phyloP scores from a whole-genome alignment of 2,888 invertebrate species.

The Cantharis nigra region DNA sequence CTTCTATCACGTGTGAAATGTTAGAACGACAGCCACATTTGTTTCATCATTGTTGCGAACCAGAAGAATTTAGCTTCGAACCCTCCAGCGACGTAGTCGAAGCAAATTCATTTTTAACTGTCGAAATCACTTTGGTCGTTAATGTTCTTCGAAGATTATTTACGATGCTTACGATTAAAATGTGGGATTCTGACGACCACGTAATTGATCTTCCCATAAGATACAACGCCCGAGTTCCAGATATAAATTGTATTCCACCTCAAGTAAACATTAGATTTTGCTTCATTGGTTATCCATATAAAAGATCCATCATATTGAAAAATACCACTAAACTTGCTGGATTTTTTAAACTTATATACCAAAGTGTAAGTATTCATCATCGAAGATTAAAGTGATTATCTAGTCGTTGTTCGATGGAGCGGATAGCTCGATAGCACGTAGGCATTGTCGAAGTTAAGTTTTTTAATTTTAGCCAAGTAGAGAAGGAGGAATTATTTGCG shows the following conservation, averaged over 20 bases:
- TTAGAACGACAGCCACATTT: constrained; percentile 56
- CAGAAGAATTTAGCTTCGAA: constrained; percentile 61
- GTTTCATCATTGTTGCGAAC: constrained; percentile 56
- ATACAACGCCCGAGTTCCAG: constrained; percentile 60
- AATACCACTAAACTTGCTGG: constrained; percentile 59
- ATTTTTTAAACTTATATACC: constrained; percentile 41
- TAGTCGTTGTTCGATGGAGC: too few species aligned
- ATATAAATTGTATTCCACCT: constrained; percentile 56
- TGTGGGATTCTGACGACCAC: constrained; percentile 63
- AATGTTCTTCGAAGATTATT: constrained; percentile 58
- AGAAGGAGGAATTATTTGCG: constrained; percentile 25
- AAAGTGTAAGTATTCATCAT: neutral
- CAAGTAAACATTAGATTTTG: constrained; percentile 63
- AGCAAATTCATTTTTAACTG: constrained; percentile 51
- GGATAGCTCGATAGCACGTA: too few species aligned
- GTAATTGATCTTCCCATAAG: constrained; percentile 60
- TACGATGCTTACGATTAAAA: constrained; percentile 58
- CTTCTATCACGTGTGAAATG: constrained; percentile 57
- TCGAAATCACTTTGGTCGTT: constrained; percentile 61
- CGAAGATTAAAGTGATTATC: too few species aligned
- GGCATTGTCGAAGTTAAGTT: too few species aligned
- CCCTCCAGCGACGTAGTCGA: constrained; percentile 58
- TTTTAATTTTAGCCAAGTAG: constrained; percentile 19
- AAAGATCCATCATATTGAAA: constrained; percentile 56
- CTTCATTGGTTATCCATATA: constrained; percentile 63